Conservation (phyloP, 2,888 invertebrate species). For the Aelia acuminata region DNA sequence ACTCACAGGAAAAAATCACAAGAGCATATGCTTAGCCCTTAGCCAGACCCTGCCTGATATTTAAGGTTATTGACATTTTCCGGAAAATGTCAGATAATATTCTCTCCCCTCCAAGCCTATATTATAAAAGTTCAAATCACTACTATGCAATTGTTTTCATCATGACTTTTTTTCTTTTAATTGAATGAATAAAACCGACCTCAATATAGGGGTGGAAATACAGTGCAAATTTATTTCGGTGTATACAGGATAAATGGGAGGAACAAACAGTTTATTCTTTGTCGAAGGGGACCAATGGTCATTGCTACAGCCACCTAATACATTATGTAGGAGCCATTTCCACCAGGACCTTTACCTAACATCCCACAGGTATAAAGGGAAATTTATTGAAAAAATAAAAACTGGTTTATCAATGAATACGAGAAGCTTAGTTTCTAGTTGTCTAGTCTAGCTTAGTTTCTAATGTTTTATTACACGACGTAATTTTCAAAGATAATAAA, state of each 20-base stretch:
- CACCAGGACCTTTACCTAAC: not conserved
- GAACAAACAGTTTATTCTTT: not conserved
- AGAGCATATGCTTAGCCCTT: not conserved
- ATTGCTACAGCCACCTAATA: not conserved
- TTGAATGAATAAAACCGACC: not conserved
- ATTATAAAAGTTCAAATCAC: not conserved
- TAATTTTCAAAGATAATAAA: too few species aligned
- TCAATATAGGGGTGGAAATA: not conserved
- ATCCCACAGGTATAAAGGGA: not conserved
- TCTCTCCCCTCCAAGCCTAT: not conserved
- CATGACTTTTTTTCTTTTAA: too few species aligned
- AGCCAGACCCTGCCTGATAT: not conserved
- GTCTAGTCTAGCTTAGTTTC: too few species aligned
- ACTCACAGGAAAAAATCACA: not conserved
- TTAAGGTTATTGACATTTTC: not conserved
- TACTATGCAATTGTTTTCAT: not conserved
- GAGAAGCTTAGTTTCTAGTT: too few species aligned
- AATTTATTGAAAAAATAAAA: not conserved
- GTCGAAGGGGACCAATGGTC: not conserved
- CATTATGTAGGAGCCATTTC: not conserved
- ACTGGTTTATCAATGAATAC: not conserved
- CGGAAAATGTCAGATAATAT: conserved; percentile 1
- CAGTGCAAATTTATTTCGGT: not conserved
- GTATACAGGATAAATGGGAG: not conserved
- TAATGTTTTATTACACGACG: too few species aligned